Percentiles rank a stretch among this genome's conserved stretches.
Conservation (phyloP, 2,797 vertebrate species). For the Poeciliopsis turneri region DNA sequence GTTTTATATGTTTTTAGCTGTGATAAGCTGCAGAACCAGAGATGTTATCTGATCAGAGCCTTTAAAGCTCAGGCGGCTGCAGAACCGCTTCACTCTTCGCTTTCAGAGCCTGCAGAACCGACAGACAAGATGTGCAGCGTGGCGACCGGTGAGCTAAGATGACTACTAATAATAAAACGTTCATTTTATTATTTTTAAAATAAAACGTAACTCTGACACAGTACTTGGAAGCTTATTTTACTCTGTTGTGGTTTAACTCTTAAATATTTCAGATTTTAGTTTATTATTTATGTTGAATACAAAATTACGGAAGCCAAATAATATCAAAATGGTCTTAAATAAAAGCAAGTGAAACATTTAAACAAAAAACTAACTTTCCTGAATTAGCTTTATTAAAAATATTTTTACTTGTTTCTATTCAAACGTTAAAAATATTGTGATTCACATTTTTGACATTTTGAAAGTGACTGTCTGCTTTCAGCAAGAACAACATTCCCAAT, state of each 20-base stretch:
- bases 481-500: background rate
- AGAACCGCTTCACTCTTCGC: background rate
- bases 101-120: background rate
- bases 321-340: background rate
- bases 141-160: background rate
- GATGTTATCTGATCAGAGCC: background rate
- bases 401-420: background rate
- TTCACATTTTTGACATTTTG: background rate
- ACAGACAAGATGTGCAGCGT: background rate
- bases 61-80: background rate
- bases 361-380: background rate
- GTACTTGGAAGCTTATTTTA: background rate
- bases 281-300: background rate
- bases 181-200: background rate
- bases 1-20: background rate
- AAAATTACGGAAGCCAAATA: background rate
- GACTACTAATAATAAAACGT: background rate
- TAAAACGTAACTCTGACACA: background rate
- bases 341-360: background rate
- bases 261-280: background rate
- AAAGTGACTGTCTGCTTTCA: background rate
- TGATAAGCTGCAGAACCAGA: background rate
- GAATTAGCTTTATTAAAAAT: background rate
- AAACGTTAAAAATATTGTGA: background rate
- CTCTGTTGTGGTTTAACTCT: background rate